Percentiles rank a stretch among this genome's conserved stretches.
These are phyloP conservation scores for Sturnira hondurensis DNA, from an alignment of 2,113 vertebrate genomes.

Conservation along the genomic window DNA sequence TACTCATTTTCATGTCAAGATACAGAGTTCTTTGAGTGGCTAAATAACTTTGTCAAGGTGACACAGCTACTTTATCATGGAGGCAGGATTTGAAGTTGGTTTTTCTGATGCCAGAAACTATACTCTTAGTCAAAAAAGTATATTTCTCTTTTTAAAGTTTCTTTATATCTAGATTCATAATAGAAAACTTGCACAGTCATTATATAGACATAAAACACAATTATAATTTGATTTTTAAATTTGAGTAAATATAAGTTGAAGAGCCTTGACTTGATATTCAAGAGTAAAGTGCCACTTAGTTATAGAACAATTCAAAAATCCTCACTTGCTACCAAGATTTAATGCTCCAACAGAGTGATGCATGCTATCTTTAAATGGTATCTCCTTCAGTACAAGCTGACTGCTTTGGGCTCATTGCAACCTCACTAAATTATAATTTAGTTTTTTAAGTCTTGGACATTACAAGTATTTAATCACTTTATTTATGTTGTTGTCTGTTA, in stretches of 20 bases:
- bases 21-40: neutral
- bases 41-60: neutral
- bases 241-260: neutral
- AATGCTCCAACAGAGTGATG: neutral
- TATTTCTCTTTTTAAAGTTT: neutral
- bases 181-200: neutral
- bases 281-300: neutral
- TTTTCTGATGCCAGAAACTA: neutral
- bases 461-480: neutral
- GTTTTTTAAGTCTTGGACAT: neutral
- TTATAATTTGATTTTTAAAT: neutral
- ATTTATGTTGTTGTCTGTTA: neutral
- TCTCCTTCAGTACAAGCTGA: neutral
- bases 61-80: neutral
- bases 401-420: constrained; percentile 20
- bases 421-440: constrained; percentile 15
- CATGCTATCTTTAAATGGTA: neutral
- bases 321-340: neutral
- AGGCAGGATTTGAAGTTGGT: neutral
- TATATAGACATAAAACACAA: neutral
- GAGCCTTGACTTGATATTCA: neutral
- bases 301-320: neutral
- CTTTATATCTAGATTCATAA: neutral
- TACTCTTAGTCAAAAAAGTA: neutral
- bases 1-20: neutral